Conservation (phyloP, 2,888 invertebrate species). For the Acleris holmiana region DNA sequence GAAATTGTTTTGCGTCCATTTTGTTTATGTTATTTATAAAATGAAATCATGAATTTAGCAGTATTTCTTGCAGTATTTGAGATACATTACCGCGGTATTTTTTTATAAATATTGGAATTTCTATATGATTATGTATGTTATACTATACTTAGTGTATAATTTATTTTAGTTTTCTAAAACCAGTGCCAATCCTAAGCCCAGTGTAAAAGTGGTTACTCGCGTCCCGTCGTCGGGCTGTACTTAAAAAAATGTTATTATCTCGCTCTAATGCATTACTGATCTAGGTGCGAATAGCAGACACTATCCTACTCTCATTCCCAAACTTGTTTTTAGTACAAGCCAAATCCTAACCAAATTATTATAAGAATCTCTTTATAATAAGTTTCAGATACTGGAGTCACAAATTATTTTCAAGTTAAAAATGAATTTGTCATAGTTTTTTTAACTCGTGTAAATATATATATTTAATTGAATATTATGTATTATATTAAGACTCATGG, state of each 20-base stretch:
- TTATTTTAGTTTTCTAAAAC: slow-evolving; percentile 59
- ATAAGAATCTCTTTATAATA: slow-evolving; percentile 58
- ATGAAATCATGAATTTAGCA: slow-evolving; percentile 68
- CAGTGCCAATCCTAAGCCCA: slow-evolving; percentile 64
- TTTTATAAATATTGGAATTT: slow-evolving; percentile 38
- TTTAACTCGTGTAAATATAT: slow-evolving; percentile 56
- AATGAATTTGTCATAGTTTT: slow-evolving; percentile 46
- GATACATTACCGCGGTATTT: slow-evolving; percentile 43
- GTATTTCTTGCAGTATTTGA: slow-evolving; percentile 77
- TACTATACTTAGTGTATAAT: slow-evolving; percentile 46
- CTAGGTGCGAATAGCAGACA: slow-evolving; percentile 3
- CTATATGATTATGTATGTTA: slow-evolving; percentile 36
- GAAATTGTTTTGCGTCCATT: slow-evolving; percentile 82
- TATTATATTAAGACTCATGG: slow-evolving; percentile 63
- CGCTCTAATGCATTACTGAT: slow-evolving; percentile 7
- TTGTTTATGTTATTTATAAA: slow-evolving; percentile 58
- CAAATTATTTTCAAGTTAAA: slow-evolving; percentile 57
- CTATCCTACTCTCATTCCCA: slow-evolving; percentile 32
- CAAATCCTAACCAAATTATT: slow-evolving; percentile 69
- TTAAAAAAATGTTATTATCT: neutral
- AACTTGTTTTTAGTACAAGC: slow-evolving; percentile 61
- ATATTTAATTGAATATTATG: slow-evolving; percentile 34
- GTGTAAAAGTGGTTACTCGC: slow-evolving; percentile 41
- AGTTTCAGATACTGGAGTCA: slow-evolving; percentile 55
- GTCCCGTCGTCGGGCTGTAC: neutral